These are phyloP conservation scores for Cinclus cinclus DNA, from an alignment of 2,113 vertebrate species.

Conservation along the genomic window DNA sequence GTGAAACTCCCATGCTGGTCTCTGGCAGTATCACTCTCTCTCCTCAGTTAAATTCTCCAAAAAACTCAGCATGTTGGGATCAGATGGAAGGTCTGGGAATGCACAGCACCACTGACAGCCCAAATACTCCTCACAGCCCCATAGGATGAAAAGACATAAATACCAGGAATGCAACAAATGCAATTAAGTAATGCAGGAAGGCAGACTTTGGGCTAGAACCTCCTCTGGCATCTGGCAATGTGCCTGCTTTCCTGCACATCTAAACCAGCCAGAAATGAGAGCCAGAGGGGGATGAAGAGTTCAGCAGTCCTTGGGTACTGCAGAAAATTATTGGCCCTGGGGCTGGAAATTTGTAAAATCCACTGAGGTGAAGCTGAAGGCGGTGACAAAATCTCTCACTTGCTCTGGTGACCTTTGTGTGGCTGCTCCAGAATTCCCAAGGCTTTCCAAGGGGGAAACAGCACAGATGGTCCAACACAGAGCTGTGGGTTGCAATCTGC, in stretches of 20 bases:
- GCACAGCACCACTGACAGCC: not conserved
- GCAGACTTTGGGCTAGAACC: not conserved
- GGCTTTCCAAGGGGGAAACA: not conserved
- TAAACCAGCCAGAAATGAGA: not conserved
- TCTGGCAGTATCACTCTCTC: not conserved
- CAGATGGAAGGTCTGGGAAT: not conserved
- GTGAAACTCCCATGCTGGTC: not conserved
- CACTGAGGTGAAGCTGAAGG: not conserved
- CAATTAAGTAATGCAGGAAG: not conserved
- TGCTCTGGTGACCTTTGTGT: not conserved
- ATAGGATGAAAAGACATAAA: not conserved
- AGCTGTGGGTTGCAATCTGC: not conserved
- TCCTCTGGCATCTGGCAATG: not conserved
- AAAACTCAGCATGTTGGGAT: not conserved
- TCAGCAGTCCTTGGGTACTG: not conserved
- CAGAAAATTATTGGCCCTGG: not conserved
- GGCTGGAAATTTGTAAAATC: not conserved
- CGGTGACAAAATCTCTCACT: not conserved
- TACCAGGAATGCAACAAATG: not conserved
- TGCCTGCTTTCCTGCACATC: not conserved
- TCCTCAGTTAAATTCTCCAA: not conserved
- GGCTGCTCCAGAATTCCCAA: not conserved
- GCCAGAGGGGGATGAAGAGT: not conserved
- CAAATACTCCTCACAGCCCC: not conserved
- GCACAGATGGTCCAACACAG: not conserved